Conservation (phyloP, 2,113 vertebrate species). For the Laticauda colubrina region DNA sequence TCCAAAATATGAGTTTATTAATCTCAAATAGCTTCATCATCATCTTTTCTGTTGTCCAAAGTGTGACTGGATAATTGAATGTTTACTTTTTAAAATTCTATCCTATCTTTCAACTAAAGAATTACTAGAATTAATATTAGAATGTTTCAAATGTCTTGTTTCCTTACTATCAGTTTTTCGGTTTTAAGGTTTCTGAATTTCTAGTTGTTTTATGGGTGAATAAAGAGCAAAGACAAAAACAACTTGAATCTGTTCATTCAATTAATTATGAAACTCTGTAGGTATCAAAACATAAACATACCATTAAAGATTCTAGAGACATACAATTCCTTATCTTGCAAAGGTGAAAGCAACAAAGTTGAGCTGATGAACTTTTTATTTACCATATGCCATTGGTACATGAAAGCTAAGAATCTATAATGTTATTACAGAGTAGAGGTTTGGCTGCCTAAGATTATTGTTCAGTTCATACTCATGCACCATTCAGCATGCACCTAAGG, state of each 20-base stretch:
- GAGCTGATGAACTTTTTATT: neutral
- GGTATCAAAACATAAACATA: slow-evolving; percentile 17
- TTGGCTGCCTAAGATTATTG: too few species aligned
- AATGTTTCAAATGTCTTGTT: slow-evolving; percentile 33
- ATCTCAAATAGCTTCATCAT: neutral
- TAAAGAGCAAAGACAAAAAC: slow-evolving; percentile 56
- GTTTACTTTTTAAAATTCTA: neutral
- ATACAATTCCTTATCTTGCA: neutral
- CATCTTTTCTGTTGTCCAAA: neutral
- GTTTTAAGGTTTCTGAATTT: slow-evolving; percentile 54
- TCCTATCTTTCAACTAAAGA: neutral
- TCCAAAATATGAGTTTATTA: neutral
- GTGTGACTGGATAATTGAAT: slow-evolving; percentile 24
- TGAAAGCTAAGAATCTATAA: too few species aligned
- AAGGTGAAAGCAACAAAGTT: neutral
- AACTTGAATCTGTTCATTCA: slow-evolving; percentile 29
- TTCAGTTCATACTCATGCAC: too few species aligned
- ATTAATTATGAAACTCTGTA: slow-evolving; percentile 2
- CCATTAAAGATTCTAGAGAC: neutral
- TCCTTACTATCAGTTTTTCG: slow-evolving; percentile 21
- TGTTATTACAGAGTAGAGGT: too few species aligned
- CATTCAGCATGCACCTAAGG: too few species aligned
- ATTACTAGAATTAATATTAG: neutral
- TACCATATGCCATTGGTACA: neutral
- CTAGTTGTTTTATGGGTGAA: slow-evolving; percentile 55